Conservation (phyloP, 2,797 vertebrate genomes). For the Microcaecilia unicolor region DNA sequence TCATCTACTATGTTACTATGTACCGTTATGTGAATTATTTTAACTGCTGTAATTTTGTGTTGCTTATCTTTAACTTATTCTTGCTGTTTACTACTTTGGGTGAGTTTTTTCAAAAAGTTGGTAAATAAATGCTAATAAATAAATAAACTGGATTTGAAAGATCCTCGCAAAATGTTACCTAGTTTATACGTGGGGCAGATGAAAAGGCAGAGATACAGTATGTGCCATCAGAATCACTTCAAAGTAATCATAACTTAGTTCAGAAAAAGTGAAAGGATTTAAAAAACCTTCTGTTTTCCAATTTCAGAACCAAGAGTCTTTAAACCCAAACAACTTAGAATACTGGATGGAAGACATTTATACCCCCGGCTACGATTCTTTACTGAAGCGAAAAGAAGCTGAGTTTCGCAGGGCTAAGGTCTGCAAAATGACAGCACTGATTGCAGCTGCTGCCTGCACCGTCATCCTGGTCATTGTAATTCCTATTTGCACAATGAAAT, state of each 20-base stretch:
- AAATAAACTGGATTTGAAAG: too few relatives aligned
- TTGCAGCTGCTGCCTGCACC: conserved; percentile 79
- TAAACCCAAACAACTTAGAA: conserved; percentile 90
- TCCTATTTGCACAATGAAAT: conserved; percentile 93
- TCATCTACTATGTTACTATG: too few relatives aligned
- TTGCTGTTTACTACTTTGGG: too few relatives aligned
- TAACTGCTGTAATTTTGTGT: too few relatives aligned
- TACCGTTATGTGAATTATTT: too few relatives aligned
- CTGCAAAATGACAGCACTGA: conserved; percentile 86
- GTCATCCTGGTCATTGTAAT: conserved; percentile 90
- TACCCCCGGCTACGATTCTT: conserved; percentile 85
- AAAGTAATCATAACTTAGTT: not conserved
- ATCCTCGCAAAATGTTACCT: too few relatives aligned
- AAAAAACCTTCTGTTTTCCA: conserved; percentile 14
- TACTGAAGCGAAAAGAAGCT: conserved; percentile 84
- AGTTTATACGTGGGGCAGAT: too few relatives aligned
- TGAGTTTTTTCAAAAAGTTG: too few relatives aligned
- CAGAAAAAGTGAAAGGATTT: not conserved
- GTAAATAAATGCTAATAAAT: too few relatives aligned
- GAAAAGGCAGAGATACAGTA: too few relatives aligned
- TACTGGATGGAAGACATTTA: conserved; percentile 97
- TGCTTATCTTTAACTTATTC: too few relatives aligned
- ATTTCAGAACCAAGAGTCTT: conserved; percentile 77
- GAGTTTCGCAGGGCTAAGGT: conserved; percentile 83
- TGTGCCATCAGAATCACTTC: not conserved